Percentiles rank a stretch among this genome's conserved stretches.
These are phyloP conservation scores for Hypercompe scribonia DNA, from an alignment of 2,888 invertebrate genomes.

Conservation along the genomic window DNA sequence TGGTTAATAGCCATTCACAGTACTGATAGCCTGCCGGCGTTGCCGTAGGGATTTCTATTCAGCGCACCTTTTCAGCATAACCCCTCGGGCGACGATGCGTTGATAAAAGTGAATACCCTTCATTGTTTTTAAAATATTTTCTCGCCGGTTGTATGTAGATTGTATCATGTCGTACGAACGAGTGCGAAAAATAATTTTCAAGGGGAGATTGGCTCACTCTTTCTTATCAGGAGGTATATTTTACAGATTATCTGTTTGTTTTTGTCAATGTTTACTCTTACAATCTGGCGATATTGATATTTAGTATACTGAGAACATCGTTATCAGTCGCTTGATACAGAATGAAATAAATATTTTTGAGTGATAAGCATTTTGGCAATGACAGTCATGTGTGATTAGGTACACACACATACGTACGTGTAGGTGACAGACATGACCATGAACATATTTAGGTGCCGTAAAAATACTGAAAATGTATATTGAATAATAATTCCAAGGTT, in stretches of 20 bases:
- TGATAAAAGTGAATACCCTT: constrained; percentile 82
- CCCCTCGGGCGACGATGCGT: constrained; percentile 79
- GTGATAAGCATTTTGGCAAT: constrained; percentile 10
- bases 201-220: constrained; percentile 67
- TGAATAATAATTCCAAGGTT: not conserved
- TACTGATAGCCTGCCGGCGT: constrained; percentile 76
- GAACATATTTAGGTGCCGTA: not conserved
- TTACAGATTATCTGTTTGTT: constrained; percentile 51
- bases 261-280: constrained; percentile 52
- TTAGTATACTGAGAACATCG: constrained; percentile 18
- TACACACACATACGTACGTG: constrained; percentile 1
- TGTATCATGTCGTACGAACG: constrained; percentile 64
- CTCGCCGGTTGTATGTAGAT: constrained; percentile 73
- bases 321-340: constrained; percentile 16
- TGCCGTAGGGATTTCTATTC: constrained; percentile 75
- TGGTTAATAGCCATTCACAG: constrained; percentile 82
- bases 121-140: constrained; percentile 82
- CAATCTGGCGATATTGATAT: constrained; percentile 24
- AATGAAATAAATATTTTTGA: constrained; percentile 10
- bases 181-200: constrained; percentile 67
- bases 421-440: not conserved
- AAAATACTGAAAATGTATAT: not conserved
- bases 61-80: constrained; percentile 71
- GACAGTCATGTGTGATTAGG: constrained; percentile 17
- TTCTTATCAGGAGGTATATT: constrained; percentile 68